These are phyloP conservation scores for Galleria mellonella DNA, from an alignment of 1,140 invertebrate species.

Conservation along the genomic window DNA sequence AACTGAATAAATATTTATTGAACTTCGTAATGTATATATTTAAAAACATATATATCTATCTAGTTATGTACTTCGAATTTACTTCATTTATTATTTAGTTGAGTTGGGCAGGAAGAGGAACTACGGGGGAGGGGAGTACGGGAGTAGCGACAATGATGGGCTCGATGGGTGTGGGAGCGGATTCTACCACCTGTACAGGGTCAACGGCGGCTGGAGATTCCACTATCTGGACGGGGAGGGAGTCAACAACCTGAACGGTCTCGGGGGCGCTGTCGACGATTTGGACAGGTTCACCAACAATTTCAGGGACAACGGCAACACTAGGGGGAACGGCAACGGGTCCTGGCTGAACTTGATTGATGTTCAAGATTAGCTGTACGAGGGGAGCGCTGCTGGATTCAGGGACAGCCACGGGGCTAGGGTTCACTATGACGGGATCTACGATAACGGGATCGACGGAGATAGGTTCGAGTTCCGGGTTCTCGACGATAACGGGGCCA, in stretches of 20 bases:
- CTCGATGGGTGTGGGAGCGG: not conserved
- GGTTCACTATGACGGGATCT: not conserved
- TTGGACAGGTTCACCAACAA: conserved; percentile 4
- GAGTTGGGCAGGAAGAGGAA: not conserved
- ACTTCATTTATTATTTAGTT: too few species aligned
- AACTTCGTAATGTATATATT: too few species aligned
- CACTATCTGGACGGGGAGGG: too few species aligned
- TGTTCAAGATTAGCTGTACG: conserved; percentile 16
- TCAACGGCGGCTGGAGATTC: too few species aligned
- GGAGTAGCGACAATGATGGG: conserved; percentile 11
- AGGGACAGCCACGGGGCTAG: conserved; percentile 1
- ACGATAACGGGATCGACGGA: conserved; percentile 9
- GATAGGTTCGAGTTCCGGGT: not conserved
- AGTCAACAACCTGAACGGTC: not conserved
- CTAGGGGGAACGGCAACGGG: conserved; percentile 3
- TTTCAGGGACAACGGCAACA: not conserved
- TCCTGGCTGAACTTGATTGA: conserved; percentile 6
- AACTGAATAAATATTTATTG: too few species aligned
- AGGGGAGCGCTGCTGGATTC: conserved; percentile 5
- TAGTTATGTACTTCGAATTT: too few species aligned
- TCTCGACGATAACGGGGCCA: conserved; percentile 7
- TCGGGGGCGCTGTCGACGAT: not conserved
- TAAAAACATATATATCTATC: too few species aligned
- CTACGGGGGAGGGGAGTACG: conserved; percentile 7
- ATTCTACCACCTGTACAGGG: too few species aligned